Base-by-base conservation (phyloP, 2,888 invertebrate genomes). In the Dione juno region DNA sequence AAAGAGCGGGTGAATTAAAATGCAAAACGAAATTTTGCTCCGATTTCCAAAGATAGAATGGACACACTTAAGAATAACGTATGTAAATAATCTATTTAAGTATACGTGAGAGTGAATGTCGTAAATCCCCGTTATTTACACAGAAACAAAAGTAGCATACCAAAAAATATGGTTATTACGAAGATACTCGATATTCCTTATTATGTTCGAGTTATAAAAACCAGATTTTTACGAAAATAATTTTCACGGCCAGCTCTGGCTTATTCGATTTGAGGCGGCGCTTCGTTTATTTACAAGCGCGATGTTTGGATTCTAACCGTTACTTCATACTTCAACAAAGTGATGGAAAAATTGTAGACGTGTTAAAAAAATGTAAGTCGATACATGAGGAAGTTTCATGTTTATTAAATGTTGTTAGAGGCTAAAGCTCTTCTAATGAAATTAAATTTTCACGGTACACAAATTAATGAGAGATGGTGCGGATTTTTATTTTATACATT, bases 251-350 rank as follows among this genome's bases (percentile, higher is more conserved):
- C 45, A 16, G 16, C 45, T 28, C 61, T 45, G 45, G 53, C 19
- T 59, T 48, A 40, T 66, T 59, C 48, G 67, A 21, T 52, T 53
- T 48, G 41, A 40, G n/a, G 16, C 54, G 66, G n/a, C n/a, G n/a
- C n/a, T n/a, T 0, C 64, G 67, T 75, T 59, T 75, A 35, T 80
- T 78, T 78, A 70, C 73, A 77, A 75, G 74, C 74, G 73, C 45
- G 41, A 68, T 80, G 76, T 82, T 82, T 79, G 69, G 59, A 59
- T 67, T 58, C 43, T 48, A 69, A 13, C 53, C 41, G 45, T 66
- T 79, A 75, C 75, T 79, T 80, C 76, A 79, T 77, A n/a, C 77
- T 77, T 75, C 74, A 75, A 74, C 74, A 76, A 74, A 72, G 13
- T 74, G 71, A 72, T 70, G 64, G 71, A 70, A 59, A 74, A 71